These are phyloP conservation scores for Heliconius eleuchia DNA, from an alignment of 1,140 invertebrate genomes.

Conservation along the genomic window DNA sequence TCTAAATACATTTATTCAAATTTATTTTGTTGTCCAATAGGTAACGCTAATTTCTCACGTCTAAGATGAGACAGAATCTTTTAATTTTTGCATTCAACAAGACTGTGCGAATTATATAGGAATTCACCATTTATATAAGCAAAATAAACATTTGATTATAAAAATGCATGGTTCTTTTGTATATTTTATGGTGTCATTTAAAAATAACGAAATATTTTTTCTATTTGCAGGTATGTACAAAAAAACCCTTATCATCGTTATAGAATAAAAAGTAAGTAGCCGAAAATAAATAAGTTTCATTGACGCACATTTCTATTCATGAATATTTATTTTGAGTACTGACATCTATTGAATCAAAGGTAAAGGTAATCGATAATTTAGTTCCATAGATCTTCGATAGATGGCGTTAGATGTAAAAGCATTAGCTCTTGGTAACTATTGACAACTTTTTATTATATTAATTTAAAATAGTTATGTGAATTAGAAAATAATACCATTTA, in stretches of 20 bases:
- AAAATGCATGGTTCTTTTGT: neutral
- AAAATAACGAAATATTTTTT: neutral
- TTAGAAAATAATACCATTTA: neutral
- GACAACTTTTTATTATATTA: neutral
- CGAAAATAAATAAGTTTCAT: neutral
- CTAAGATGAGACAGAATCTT: too few relatives aligned
- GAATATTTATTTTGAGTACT: slow-evolving; percentile 15
- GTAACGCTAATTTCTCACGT: too few relatives aligned
- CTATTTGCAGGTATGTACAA: slow-evolving; percentile 44
- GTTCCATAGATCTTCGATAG: slow-evolving; percentile 35
- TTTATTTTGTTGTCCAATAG: too few relatives aligned
- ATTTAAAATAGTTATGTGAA: neutral
- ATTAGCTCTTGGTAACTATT: neutral
- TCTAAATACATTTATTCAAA: too few relatives aligned
- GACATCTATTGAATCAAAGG: slow-evolving; percentile 33
- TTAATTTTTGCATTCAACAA: too few relatives aligned
- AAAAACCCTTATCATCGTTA: neutral
- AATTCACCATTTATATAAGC: too few relatives aligned
- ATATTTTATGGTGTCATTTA: neutral
- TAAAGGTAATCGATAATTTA: slow-evolving; percentile 19
- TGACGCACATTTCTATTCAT: neutral
- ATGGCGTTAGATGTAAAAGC: slow-evolving; percentile 27
- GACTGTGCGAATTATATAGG: too few relatives aligned
- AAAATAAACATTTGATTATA: too few relatives aligned
- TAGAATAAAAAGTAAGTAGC: neutral